A percentile compares a stretch with the other conserved stretches of the same genome.
These are phyloP conservation scores for Neoscelio sp. DNA, from an alignment of 2,888 invertebrate genomes.

Conservation along the genomic window DNA sequence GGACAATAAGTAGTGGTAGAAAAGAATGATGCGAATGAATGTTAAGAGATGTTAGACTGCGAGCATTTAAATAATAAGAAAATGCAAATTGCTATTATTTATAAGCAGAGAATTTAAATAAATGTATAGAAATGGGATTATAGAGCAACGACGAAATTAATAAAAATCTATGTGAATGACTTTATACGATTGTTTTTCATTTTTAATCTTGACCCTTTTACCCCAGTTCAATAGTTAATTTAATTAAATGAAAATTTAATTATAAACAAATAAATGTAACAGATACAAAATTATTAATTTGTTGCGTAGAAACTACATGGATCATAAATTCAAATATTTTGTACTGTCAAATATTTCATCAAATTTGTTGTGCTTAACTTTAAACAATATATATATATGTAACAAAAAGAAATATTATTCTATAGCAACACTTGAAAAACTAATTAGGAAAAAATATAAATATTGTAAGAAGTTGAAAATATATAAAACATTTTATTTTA, in stretches of 20 bases:
- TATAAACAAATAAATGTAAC: too few relatives aligned
- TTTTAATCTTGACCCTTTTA: not conserved
- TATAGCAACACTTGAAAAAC: too few relatives aligned
- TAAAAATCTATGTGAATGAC: constrained; percentile 72
- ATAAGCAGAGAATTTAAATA: constrained; percentile 80
- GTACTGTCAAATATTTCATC: too few relatives aligned
- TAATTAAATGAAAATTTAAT: not conserved
- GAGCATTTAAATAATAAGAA: constrained; percentile 70
- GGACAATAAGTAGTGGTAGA: constrained; percentile 76
- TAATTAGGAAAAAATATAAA: too few relatives aligned
- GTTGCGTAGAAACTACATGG: too few relatives aligned
- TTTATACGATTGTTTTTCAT: constrained; percentile 46
- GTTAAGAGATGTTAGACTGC: constrained; percentile 44
- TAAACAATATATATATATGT: too few relatives aligned
- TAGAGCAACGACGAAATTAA: constrained; percentile 74
- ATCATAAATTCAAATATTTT: too few relatives aligned
- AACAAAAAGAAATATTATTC: too few relatives aligned
- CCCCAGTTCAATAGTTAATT: not conserved
- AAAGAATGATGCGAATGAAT: constrained; percentile 56
- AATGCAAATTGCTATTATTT: constrained; percentile 77
- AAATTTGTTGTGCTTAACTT: too few relatives aligned
- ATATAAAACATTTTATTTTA: too few relatives aligned
- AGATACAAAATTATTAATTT: too few relatives aligned
- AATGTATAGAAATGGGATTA: constrained; percentile 79
- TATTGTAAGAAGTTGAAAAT: too few relatives aligned